These are phyloP conservation scores for Trichogramma evanescens DNA, from an alignment of 2,888 invertebrate genomes.

Conservation along the genomic window DNA sequence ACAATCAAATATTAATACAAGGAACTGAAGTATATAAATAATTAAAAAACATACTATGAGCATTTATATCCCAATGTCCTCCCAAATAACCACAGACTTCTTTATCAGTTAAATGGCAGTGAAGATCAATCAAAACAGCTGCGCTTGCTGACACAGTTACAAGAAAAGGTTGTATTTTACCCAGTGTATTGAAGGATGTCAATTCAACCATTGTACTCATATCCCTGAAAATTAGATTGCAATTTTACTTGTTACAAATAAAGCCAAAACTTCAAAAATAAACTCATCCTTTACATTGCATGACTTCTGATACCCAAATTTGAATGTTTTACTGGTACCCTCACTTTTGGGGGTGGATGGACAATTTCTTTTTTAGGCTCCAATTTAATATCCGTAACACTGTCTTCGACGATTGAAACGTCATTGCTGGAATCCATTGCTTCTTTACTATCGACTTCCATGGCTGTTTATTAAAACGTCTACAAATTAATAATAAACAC, in stretches of 20 bases:
- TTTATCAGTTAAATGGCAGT: conserved; percentile 86
- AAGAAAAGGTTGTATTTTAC: conserved; percentile 88
- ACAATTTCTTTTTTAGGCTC: conserved; percentile 10
- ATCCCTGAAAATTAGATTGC: conserved; percentile 58
- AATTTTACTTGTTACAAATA: conserved; percentile 29
- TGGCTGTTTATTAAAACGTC: no score
- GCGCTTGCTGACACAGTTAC: conserved; percentile 83
- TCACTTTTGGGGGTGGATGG: conserved; percentile 28
- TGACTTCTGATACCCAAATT: conserved; percentile 45
- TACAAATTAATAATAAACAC: no score
- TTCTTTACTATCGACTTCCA: no score
- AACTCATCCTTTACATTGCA: conserved; percentile 37
- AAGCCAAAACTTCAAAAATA: background rate
- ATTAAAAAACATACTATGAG: conserved; percentile 68
- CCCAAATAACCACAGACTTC: conserved; percentile 95
- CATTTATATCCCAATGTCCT: conserved; percentile 90
- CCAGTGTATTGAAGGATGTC: conserved; percentile 77
- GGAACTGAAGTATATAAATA: background rate
- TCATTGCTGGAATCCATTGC: no score
- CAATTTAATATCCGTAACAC: no score
- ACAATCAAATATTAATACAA: background rate
- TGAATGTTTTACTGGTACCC: conserved; percentile 45
- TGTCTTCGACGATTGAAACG: no score
- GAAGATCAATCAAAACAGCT: conserved; percentile 81
- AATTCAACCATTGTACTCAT: conserved; percentile 84